Base-by-base conservation (phyloP, 2,888 invertebrate species). In the Mythimna pallens region DNA sequence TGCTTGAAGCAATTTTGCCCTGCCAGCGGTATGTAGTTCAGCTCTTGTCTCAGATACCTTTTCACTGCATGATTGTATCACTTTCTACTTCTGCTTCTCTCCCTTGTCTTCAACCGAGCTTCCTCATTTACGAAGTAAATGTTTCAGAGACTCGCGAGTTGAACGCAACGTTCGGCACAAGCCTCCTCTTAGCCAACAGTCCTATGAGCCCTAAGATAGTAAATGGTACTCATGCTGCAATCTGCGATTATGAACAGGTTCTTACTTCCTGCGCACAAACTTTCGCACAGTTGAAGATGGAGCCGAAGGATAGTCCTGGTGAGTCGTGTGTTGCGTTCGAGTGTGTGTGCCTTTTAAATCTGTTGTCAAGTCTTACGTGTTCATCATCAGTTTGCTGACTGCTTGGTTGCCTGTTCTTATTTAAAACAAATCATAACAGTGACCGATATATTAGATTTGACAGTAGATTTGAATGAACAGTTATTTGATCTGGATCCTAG, bases 121-220 rank as follows among this genome's bases (percentile, higher is more conserved):
- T 34, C 17, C 20, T 62, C 34, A 55, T 47, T 69, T 22, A 70
- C 62, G 14, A 36, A 3, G 14, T 36, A 50, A 34, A 57, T 65
- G n/a, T 80, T 80, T 69, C 89, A 98, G 99, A 98, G 92, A 98
- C 98, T 1, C 97, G 98, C 83, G 98, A 98, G 89, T 97, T 97
- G 84, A 98, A 98, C 90, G 98, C 98, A 68, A 98, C 98, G 54
- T 99, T 99, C 88, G 99, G 99, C 54, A 98, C 99, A 62, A 99
- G 99, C 89, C 97, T 99, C 3, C 97, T 99, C 36, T 96, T 99
- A 65, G 98, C 99, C 65, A 99, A 99, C 93, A 98, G 99, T 3
- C 99, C 99, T 1, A 98, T 99, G 98, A 99, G 99, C 8, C 99
- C 99, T 0, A 99, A 99, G 96, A 98, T 99, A 66, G 99, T 99